Percentiles rank a stretch among this genome's conserved stretches.
Evolutionary conservation across 2,888 invertebrate species (phyloP).

Genomic region (Phengaris arion): DNA sequence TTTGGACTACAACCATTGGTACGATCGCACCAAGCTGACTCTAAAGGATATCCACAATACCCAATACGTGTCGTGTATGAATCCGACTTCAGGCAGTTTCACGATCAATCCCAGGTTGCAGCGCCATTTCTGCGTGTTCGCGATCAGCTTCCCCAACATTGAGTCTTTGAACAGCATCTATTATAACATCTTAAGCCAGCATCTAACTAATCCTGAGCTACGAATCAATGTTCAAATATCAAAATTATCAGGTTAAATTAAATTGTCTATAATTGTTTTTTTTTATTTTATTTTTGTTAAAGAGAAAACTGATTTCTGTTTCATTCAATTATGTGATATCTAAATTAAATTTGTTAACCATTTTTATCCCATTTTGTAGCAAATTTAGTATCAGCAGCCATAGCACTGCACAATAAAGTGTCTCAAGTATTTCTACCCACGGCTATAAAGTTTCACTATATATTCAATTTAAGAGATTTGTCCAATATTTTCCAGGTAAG

Average conservation of each 20-base stretch:
- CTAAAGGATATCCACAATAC: slow-evolving; percentile 98
- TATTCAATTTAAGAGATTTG: slow-evolving; percentile 96
- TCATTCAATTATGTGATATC: too few species aligned
- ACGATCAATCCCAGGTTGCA: slow-evolving; percentile 97
- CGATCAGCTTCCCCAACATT: slow-evolving; percentile 88
- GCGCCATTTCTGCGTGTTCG: slow-evolving; percentile 93
- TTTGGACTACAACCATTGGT: slow-evolving; percentile 97
- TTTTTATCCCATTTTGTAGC: slow-evolving; percentile 49
- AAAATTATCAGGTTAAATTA: slow-evolving; percentile 78
- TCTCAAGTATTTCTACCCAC: slow-evolving; percentile 95
- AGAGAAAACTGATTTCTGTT: too few species aligned
- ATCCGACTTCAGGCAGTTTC: slow-evolving; percentile 98
- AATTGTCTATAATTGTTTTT: background rate
- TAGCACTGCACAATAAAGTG: slow-evolving; percentile 91
- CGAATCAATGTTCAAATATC: slow-evolving; percentile 86
- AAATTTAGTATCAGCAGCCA: slow-evolving; percentile 89
- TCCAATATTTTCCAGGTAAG: slow-evolving; percentile 95
- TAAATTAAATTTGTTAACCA: background rate
- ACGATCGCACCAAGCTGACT: slow-evolving; percentile 88
- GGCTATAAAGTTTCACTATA: slow-evolving; percentile 97
- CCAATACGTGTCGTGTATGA: slow-evolving; percentile 98
- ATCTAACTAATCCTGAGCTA: slow-evolving; percentile 89
- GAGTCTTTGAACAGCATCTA: slow-evolving; percentile 95
- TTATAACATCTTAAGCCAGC: slow-evolving; percentile 91
- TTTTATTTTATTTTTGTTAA: background rate